These are phyloP conservation scores for Caprella mutica DNA, from an alignment of 2,888 invertebrate genomes.

Conservation along the genomic window DNA sequence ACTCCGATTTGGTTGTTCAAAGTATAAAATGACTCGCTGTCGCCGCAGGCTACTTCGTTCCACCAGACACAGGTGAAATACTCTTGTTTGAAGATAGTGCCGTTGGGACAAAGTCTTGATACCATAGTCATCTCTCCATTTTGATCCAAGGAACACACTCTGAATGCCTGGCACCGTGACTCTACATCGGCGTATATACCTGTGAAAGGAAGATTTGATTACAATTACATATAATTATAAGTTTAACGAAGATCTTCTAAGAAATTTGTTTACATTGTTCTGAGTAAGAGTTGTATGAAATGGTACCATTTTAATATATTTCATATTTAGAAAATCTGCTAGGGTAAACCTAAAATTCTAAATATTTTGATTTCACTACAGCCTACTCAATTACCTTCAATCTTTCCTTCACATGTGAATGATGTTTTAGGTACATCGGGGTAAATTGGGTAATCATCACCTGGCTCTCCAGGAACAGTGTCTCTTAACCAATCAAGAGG, in stretches of 20 bases:
- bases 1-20: constrained; percentile 43
- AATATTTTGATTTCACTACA: no score
- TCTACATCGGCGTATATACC: constrained; percentile 50
- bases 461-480: constrained; percentile 53
- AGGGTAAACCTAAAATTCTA: no score
- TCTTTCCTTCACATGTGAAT: constrained; percentile 51
- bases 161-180: constrained; percentile 55
- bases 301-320: no score
- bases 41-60: constrained; percentile 53
- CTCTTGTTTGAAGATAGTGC: constrained; percentile 56
- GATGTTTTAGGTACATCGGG: constrained; percentile 48
- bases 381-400: constrained; percentile 46
- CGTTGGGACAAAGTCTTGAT: constrained; percentile 56
- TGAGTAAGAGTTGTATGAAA: no score
- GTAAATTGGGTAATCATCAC: constrained; percentile 52
- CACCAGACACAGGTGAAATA: constrained; percentile 58
- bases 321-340: no score
- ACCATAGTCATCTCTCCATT: constrained; percentile 44
- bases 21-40: constrained; percentile 43
- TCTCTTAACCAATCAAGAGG: constrained; percentile 47
- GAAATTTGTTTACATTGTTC: no score
- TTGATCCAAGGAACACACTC: constrained; percentile 50
- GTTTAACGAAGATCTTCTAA: no score
- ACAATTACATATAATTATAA: no score
- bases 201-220: constrained; percentile 1